Conservation (phyloP, 2,113 vertebrate species). For the Aix galericulata region DNA sequence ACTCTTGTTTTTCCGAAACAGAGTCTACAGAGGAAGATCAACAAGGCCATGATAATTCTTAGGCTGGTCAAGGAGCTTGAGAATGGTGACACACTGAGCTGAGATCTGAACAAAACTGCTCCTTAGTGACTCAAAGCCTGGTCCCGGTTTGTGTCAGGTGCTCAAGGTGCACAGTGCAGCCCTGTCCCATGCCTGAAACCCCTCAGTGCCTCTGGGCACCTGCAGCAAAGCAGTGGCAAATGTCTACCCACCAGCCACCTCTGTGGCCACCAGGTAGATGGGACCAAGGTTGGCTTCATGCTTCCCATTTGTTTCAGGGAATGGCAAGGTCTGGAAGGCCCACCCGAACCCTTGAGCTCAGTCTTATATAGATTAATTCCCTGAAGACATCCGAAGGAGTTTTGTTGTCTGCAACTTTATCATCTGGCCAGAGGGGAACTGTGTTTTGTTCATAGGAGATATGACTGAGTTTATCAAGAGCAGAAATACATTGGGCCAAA, state of each 20-base stretch:
- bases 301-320: not conserved
- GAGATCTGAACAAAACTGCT: not conserved
- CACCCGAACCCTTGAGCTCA: not conserved
- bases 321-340: not conserved
- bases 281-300: not conserved
- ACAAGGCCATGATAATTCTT: not conserved
- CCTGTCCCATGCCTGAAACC: not conserved
- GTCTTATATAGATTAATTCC: not conserved
- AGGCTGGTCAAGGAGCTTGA: not conserved
- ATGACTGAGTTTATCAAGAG: not conserved
- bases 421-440: not conserved
- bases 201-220: not conserved
- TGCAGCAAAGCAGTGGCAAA: not conserved
- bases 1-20: constrained; percentile 2
- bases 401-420: not conserved
- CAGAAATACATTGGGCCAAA: not conserved
- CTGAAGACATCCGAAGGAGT: not conserved
- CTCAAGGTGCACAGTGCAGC: not conserved
- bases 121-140: not conserved
- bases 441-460: not conserved
- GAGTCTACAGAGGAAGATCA: not conserved
- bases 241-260: not conserved
- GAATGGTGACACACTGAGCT: not conserved
- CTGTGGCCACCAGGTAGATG: no score
- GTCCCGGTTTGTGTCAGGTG: not conserved